Evolutionary conservation across 2,888 invertebrate species (phyloP), one percentile per base, ranked within the genome.

Genomic region (Dynastes grantii): DNA sequence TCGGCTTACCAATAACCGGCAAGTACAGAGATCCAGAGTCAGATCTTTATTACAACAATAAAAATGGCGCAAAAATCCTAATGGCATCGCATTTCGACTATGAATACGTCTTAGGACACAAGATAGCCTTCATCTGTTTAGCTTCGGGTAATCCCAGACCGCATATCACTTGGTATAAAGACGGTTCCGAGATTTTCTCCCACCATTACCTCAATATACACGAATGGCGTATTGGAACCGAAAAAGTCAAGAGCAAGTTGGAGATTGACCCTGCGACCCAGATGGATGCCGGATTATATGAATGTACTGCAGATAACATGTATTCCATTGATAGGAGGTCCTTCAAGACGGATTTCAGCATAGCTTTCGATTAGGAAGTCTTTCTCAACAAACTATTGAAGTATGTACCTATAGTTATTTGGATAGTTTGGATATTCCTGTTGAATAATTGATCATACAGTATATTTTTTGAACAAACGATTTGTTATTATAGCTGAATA

Each of bases 241-340:
- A 96, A 86, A 93, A 92, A 84, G 94, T 97, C 55, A 97, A 97
- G 88, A 96, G 96, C 37, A 97, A 97, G 90, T 92, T 97, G 85
- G 97, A 97, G 90, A 97, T 97, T 70, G 97, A 97, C 88, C 97
- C 97, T 9, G 97, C 97, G 0, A 96, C 97, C 2, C 97, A 97
- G 90, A 97, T 97, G 97, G 97, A 97, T 87, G 97, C 97, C 11
- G 97, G 97, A n/a, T 94, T 96, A 22, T 97, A 97, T 88, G 97
- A 97, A 88, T 97, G 97, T 86, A 96, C 96, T 3, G 97, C 97
- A 0, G 97, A 97, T 89, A 97, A 97, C 87, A 97, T 96, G 95
- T 97, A 97, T 88, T 95, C 96, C 51, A 95, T 97, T 81, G 97
- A 97, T 88, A 91, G 96, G 80, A 92, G 97, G 87, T 96, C 96